Evolutionary conservation across 2,797 vertebrate species (phyloP).

Genomic region (Acrocephalus scirpaceus): DNA sequence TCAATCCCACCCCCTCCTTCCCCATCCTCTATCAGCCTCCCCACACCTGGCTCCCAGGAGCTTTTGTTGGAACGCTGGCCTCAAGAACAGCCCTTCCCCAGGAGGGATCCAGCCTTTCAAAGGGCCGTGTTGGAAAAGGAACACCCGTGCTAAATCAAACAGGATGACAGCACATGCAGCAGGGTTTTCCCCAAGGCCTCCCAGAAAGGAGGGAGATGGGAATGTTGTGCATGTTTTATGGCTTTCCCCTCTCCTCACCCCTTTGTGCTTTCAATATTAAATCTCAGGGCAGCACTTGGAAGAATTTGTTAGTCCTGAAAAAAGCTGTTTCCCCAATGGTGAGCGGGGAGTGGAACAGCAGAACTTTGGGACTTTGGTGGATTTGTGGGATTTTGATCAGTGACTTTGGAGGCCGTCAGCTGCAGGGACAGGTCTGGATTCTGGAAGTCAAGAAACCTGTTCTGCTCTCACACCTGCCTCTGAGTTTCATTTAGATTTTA

Average conservation of each 20-base stretch:
- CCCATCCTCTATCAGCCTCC: constrained; percentile 26
- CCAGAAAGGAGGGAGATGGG: background rate
- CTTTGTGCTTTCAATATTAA: background rate
- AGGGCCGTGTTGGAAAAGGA: background rate
- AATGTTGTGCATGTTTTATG: background rate
- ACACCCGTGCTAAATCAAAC: constrained; percentile 9
- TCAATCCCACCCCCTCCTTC: background rate
- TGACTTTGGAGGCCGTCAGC: background rate
- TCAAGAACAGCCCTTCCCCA: background rate
- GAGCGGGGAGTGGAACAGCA: background rate
- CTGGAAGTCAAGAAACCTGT: background rate
- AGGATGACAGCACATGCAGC: constrained; percentile 2
- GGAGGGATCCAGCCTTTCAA: background rate
- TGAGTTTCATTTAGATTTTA: background rate
- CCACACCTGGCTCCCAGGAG: constrained; percentile 39
- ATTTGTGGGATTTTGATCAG: background rate
- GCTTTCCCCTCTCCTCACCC: background rate
- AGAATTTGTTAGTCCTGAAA: background rate
- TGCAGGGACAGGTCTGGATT: background rate
- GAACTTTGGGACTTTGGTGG: background rate
- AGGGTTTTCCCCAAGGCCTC: constrained; percentile 26
- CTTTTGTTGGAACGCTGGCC: background rate
- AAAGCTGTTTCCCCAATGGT: background rate
- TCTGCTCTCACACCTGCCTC: background rate
- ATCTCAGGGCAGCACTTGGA: background rate